A percentile compares a stretch with the other conserved stretches of the same genome.
Conservation (phyloP, 2,888 invertebrate genomes). For the Eilema griseolum region DNA sequence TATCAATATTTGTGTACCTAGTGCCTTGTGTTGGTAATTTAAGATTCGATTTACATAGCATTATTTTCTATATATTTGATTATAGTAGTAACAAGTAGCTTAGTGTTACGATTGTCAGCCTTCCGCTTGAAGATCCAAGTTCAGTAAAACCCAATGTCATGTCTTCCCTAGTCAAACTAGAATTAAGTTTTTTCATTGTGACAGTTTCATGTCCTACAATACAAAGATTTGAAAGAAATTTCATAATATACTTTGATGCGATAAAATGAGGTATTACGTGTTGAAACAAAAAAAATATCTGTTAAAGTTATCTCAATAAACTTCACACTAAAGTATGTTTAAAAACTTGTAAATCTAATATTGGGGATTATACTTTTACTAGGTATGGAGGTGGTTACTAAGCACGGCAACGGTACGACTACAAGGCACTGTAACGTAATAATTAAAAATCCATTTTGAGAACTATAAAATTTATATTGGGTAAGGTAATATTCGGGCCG, state of each 20-base stretch:
- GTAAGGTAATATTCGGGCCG: too few relatives aligned
- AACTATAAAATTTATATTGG: too few relatives aligned
- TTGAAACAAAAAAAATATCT: background rate
- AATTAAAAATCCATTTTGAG: too few relatives aligned
- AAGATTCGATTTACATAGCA: background rate
- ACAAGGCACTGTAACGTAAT: too few relatives aligned
- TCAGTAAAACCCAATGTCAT: background rate
- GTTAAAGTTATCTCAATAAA: background rate
- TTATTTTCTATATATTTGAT: background rate
- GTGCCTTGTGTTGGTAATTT: background rate
- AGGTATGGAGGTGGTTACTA: too few relatives aligned
- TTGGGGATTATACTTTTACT: background rate
- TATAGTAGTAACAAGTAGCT: background rate
- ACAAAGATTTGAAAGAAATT: background rate
- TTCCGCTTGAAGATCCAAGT: background rate
- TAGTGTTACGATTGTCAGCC: background rate
- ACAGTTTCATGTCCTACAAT: background rate
- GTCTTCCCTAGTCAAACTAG: background rate
- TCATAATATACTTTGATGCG: background rate
- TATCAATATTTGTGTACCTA: background rate
- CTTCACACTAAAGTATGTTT: background rate
- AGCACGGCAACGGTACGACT: too few relatives aligned
- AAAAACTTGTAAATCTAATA: background rate
- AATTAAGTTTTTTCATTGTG: background rate
- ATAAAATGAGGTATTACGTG: background rate